phyloP scores from a whole-genome alignment of 2,113 vertebrate genomes.

The Labeo rohita region DNA sequence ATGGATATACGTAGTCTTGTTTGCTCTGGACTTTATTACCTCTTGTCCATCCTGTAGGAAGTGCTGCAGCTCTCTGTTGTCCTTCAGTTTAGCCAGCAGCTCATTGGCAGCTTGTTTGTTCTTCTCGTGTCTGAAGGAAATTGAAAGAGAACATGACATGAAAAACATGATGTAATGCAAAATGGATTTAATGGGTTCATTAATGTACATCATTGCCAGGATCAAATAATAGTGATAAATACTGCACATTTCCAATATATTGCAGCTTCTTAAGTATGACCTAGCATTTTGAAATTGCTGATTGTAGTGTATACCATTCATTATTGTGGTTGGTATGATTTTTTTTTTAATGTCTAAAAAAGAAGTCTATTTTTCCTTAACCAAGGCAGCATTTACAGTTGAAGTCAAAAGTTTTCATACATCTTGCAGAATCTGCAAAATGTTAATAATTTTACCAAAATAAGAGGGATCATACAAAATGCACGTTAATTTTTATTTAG shows the following conservation, averaged over 20 bases:
- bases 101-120: slow-evolving; percentile 86
- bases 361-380: not conserved
- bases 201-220: not conserved
- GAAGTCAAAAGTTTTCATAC: too few relatives aligned
- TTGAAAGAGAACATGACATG: not conserved
- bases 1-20: not conserved
- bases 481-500: too few relatives aligned
- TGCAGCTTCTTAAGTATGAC: not conserved
- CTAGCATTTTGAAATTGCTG: not conserved
- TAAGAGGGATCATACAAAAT: too few relatives aligned
- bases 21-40: slow-evolving; percentile 68
- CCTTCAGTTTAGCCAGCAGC: slow-evolving; percentile 84
- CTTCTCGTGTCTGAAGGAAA: slow-evolving; percentile 79
- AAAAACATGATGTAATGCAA: not conserved
- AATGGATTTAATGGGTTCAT: not conserved
- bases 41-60: slow-evolving; percentile 95
- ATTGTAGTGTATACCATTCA: not conserved
- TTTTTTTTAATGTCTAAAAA: not conserved
- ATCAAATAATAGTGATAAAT: not conserved
- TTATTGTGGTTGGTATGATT: not conserved
- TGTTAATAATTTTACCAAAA: too few relatives aligned
- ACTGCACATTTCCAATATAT: not conserved
- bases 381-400: too few relatives aligned
- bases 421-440: too few relatives aligned
- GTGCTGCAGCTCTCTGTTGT: slow-evolving; percentile 91